Percentiles rank a stretch among this genome's conserved stretches.
These are phyloP conservation scores for Penaeus indicus DNA, from an alignment of 1,140 invertebrate genomes.

Conservation along the genomic window DNA sequence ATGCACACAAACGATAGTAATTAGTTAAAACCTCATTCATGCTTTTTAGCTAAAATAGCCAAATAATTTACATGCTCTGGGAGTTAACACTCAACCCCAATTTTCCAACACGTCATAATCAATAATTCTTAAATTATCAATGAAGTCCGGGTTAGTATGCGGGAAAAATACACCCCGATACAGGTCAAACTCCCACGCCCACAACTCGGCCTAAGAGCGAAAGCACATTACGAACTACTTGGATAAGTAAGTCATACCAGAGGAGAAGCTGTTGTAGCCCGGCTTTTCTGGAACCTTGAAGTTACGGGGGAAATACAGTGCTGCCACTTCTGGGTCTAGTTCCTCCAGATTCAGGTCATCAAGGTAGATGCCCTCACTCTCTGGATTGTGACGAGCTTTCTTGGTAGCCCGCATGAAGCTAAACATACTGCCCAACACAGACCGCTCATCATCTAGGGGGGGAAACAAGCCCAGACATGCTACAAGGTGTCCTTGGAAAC, in stretches of 20 bases:
- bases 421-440: slow-evolving; percentile 90
- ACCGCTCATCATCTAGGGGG: slow-evolving; percentile 76
- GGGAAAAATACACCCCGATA: no score
- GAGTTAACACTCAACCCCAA: no score
- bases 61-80: no score
- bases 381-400: slow-evolving; percentile 78
- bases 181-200: no score
- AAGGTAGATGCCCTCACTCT: slow-evolving; percentile 89
- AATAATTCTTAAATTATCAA: no score
- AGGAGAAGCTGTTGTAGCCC: slow-evolving; percentile 41
- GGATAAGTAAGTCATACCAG: slow-evolving; percentile 21
- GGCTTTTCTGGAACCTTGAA: slow-evolving; percentile 51
- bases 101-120: no score
- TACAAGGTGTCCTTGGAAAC: slow-evolving; percentile 5
- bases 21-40: no score
- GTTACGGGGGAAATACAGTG: slow-evolving; percentile 84
- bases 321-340: slow-evolving; percentile 90
- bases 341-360: slow-evolving; percentile 91
- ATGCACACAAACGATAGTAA: no score
- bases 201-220: not conserved
- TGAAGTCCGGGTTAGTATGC: no score
- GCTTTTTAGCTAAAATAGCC: no score
- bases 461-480: slow-evolving; percentile 45
- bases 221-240: not conserved
- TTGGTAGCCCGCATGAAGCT: slow-evolving; percentile 90